A percentile compares a stretch with the other conserved stretches of the same genome.
Conservation (phyloP, 1,140 invertebrate genomes). For the Cotesia chilonis region DNA sequence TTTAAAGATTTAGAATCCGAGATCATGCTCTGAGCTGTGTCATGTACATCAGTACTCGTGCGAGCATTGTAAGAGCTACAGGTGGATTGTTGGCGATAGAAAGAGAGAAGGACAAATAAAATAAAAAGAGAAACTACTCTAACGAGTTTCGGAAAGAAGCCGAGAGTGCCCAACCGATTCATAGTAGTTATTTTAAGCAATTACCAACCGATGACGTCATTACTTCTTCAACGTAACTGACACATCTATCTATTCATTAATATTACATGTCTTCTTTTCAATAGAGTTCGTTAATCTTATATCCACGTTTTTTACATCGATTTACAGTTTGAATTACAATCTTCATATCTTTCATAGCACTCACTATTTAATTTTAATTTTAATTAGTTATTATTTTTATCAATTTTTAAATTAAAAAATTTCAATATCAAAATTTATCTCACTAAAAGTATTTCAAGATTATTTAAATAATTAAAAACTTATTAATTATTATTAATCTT, state of each 20-base stretch:
- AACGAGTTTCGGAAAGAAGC: conserved; percentile 13
- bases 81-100: neutral
- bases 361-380: too few species aligned
- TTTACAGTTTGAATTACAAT: too few species aligned
- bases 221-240: conserved; percentile 23
- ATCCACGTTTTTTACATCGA: conserved; percentile 4
- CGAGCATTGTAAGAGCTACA: neutral
- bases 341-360: too few species aligned
- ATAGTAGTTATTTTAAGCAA: conserved; percentile 56
- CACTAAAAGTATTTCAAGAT: too few species aligned
- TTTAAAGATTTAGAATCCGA: too few species aligned
- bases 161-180: conserved; percentile 43
- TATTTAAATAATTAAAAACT: too few species aligned
- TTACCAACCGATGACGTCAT: conserved; percentile 46
- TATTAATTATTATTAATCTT: too few species aligned
- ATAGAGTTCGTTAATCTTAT: conserved; percentile 1
- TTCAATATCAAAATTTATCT: too few species aligned
- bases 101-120: neutral
- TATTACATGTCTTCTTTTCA: neutral
- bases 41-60: too few species aligned
- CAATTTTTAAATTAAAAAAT: too few species aligned
- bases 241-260: conserved; percentile 19
- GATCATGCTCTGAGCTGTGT: too few species aligned
- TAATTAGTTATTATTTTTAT: too few species aligned
- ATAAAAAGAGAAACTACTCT: neutral